Evolutionary conservation across 35 echinoderm and acorn worm genomes (phyloP), one percentile per base, ranked within the genome.

Genomic region (Lytechinus variegatus): DNA sequence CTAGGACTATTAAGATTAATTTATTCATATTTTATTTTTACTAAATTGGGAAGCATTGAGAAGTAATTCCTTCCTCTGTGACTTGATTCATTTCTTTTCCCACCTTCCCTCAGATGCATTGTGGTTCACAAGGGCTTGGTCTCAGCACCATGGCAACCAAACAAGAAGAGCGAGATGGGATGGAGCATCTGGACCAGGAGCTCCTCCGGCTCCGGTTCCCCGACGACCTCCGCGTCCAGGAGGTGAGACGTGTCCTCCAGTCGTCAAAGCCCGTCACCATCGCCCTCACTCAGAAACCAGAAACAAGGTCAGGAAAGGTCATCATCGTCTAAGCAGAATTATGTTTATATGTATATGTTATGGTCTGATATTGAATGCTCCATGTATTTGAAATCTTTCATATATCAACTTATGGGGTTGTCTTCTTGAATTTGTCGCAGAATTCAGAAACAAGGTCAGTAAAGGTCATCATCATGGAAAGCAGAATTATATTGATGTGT

Each of bases 261-360:
- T 98, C 97, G 87, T 96, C 98, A 8, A 97, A 96, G 54, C 98
- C 98, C 86, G 98, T 96, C 6, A 93, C 94, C 4, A 99, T 99
- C 60, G 94, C 94, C n/a, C 92, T 99, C 28, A 96, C 96, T 28
- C 98, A 99, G 66, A 99, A 98, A 95, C 98, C 98, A 87, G 98
- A 99, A 96, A 96, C 97, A 56, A 97, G 97, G 98, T 99, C 89
- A 24, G 57, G 57, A 60, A 60, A 60, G 57, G 57, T 60, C 57
- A 60, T 44, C 33, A 44, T 44, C 33, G 1, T 44, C 33, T 44
- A 2, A 44, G 33, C 1, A 44, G 33, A 44, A 44, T 44, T 44
- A 79, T 79, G 7, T 14, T 44, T 44, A 79, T 79, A 24, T 14
- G 16, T 71, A 71, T 71, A 21, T 16, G 14, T 71, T 79, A 24